These are phyloP conservation scores for Cyanistes caeruleus DNA, from an alignment of 2,113 vertebrate species.

Conservation along the genomic window DNA sequence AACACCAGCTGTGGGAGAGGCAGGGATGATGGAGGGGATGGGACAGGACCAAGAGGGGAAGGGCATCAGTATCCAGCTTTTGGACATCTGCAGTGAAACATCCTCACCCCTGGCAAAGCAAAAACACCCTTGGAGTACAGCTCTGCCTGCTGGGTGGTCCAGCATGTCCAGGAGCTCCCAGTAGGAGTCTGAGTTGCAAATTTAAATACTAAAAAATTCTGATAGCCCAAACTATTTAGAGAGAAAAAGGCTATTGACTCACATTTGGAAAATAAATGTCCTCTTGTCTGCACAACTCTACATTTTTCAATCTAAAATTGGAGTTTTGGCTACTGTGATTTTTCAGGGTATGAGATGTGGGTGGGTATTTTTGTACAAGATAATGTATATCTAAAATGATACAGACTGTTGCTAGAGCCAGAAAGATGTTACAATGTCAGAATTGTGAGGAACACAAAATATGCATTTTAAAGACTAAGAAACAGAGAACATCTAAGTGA, in stretches of 20 bases:
- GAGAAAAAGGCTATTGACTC: not conserved
- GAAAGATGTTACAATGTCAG: slow-evolving; percentile 29
- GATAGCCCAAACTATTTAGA: not conserved
- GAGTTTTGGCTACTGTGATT: slow-evolving; percentile 28
- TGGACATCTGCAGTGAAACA: not conserved
- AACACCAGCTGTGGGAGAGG: not conserved
- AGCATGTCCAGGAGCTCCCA: not conserved
- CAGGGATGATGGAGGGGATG: not conserved
- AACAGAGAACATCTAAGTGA: not conserved
- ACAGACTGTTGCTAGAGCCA: slow-evolving; percentile 16
- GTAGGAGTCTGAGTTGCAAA: not conserved
- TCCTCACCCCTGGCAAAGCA: not conserved
- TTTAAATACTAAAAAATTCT: not conserved
- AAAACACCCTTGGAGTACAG: not conserved
- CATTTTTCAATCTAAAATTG: slow-evolving; percentile 14
- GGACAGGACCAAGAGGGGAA: not conserved
- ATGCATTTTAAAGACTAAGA: not conserved
- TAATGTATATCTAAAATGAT: slow-evolving; percentile 31
- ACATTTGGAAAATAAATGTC: not conserved
- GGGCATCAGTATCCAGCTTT: not conserved
- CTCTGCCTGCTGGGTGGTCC: not conserved
- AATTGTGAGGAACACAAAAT: not conserved
- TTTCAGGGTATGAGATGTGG: slow-evolving; percentile 27
- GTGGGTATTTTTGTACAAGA: slow-evolving; percentile 45
- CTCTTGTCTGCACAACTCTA: not conserved